Base-by-base conservation (phyloP, 2,797 vertebrate genomes). In the Australoheros facetus region DNA sequence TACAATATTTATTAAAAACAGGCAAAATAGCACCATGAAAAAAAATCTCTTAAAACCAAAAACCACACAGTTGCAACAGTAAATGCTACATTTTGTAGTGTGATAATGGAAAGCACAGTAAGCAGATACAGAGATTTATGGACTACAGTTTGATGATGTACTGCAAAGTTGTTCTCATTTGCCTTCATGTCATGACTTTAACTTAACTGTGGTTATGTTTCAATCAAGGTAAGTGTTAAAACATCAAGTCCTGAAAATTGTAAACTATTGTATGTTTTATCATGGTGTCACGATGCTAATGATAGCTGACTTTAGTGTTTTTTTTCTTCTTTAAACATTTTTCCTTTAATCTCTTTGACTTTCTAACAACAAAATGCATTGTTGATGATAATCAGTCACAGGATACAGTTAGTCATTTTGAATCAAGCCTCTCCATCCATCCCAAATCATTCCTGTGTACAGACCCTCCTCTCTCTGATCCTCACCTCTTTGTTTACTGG, bases 1-100 rank as follows among this genome's bases (percentile, higher is more conserved):
- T 94, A 94, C 91, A 94, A 92, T 91, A 94, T 94, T 93, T 93
- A 93, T 94, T 95, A 86, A 91, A 91, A 91, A 83, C 64, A 85
- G 85, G 87, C 88, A 92, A 91, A 91, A 88, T 94, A 93, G 93
- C 92, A 95, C 95, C 94, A 91, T 91, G 84, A 86, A 85, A 89
- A 88, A 83, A 81, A 77, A 60, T 79, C 84, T 86, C 72, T 85
- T 54, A 83, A 74, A 86, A 87, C 81, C 76, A 87, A 88, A 82
- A 80, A 72, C 54, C 85, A 87, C 87, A 93, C 87, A 87, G 59
- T 64, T 88, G 77, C 71, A 66, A 85, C 84, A 92, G 89, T 75
- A 82, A 91, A 89, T 90, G 89, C 84, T 87, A 86, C 81, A 85
- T 87, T 82, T 84, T 88, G 87, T 87, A 81, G 84, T 80, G 79